Evolutionary conservation across 2,113 vertebrate genomes (phyloP).

Genomic region (Atherinomorus stipes): DNA sequence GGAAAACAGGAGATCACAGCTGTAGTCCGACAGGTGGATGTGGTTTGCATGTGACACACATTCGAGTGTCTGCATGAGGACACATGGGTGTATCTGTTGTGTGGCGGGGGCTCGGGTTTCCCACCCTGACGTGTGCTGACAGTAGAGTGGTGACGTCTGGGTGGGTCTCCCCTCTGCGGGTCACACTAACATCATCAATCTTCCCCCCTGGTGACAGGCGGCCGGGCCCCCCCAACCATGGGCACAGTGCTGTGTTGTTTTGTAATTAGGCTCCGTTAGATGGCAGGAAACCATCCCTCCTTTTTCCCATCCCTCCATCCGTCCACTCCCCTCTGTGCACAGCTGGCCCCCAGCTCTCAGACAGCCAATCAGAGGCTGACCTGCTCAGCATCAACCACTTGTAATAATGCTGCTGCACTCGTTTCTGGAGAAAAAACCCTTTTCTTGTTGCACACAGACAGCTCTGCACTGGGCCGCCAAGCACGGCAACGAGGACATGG

Average conservation of each 20-base stretch:
- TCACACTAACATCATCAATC: constrained; percentile 91
- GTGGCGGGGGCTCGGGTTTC: constrained; percentile 39
- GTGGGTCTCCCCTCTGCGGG: constrained; percentile 82
- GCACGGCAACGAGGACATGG: constrained; percentile 85
- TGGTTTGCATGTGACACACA: constrained; percentile 38
- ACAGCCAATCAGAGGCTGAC: constrained; percentile 51
- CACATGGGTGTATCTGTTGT: constrained; percentile 35
- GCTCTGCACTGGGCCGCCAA: constrained; percentile 88
- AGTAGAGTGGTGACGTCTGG: constrained; percentile 76
- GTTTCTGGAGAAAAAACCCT: constrained; percentile 4
- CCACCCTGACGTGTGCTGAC: constrained; percentile 77
- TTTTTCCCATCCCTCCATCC: constrained; percentile 50
- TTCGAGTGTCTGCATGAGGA: constrained; percentile 21
- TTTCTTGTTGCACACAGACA: constrained; percentile 68
- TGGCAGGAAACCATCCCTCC: constrained; percentile 83
- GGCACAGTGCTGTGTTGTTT: constrained; percentile 87
- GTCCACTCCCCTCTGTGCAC: constrained; percentile 61
- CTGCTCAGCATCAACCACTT: constrained; percentile 17
- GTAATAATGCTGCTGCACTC: constrained; percentile 15
- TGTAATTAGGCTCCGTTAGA: constrained; percentile 87
- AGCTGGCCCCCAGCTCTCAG: constrained; percentile 69
- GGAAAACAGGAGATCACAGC: constrained; percentile 56
- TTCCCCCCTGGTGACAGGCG: constrained; percentile 79
- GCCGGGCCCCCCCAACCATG: constrained; percentile 72
- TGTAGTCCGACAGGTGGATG: constrained; percentile 61